Evolutionary conservation across 2,797 vertebrate species (phyloP), one percentile per base, ranked within the genome.

Genomic region (Distichodus sexfasciatus): DNA sequence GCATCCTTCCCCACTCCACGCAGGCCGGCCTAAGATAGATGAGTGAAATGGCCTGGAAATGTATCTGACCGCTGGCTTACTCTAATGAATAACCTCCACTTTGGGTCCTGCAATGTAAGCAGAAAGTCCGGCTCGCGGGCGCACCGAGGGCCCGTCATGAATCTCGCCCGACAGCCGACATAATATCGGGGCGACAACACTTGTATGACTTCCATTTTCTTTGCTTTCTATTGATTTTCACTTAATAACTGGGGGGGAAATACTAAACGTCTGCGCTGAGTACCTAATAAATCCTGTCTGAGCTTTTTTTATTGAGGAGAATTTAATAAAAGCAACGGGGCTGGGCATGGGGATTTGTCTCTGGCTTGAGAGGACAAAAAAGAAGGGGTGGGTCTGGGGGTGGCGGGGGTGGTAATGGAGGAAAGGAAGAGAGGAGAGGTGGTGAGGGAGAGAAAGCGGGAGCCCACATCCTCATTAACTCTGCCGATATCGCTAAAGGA

Each of bases 141-240:
- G 88, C 91, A 63, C 86, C 90, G 91, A 87, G 93, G 57, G 92
- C 90, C 89, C 83, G 90, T 94, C 95, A 96, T 99, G 96, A 99
- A 99, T 99, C 96, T 97, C 94, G 93, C 91, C 90, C 91, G 96
- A 98, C 95, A 97, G 94, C 94, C 93, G 87, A 97, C 96, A 97
- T 98, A 97, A 97, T 98, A 98, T 98, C 94, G 94, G 92, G 95
- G 94, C 93, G 94, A 98, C 96, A 97, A 97, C 96, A 94, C 91
- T 92, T 95, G 93, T 94, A 93, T 93, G 96, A 97, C 96, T 98
- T 98, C 96, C 96, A 98, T 98, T 98, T 98, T 97, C 96, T 97
- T 96, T 94, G 96, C 95, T 97, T 98, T 97, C 95, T 97, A 99
- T 99, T 98, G 96, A 99, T 99, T 99, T 99, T 99, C 96, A 98